Evolutionary conservation across 2,113 vertebrate genomes (phyloP).

Genomic region (Colinus virginianus): DNA sequence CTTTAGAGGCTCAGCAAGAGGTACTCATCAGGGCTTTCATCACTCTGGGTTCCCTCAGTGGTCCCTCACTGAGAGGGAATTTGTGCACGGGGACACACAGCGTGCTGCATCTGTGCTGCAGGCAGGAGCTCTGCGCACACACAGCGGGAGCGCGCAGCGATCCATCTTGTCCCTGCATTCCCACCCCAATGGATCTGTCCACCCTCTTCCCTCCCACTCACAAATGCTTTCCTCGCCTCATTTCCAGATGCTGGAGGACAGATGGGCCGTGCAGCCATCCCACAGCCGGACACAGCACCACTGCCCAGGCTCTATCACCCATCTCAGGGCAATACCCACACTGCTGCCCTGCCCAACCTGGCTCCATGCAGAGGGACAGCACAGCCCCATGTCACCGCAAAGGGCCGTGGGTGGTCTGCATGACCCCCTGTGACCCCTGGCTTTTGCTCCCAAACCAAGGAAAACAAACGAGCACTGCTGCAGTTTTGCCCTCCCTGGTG

Average conservation of each 20-base stretch:
- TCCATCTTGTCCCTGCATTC: background rate
- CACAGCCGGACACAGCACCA: background rate
- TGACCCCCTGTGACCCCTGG: background rate
- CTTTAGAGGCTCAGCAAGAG: background rate
- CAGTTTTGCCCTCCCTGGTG: accelerated
- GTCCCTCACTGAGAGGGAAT: background rate
- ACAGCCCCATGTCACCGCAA: background rate
- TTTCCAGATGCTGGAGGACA: background rate
- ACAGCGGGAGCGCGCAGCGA: background rate
- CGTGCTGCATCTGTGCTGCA: accelerated
- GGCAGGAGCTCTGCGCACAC: background rate
- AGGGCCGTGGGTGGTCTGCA: conserved; percentile 31
- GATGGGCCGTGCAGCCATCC: background rate
- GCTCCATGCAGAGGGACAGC: background rate
- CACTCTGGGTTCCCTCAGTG: background rate
- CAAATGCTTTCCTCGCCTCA: background rate
- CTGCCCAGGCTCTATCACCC: too few species aligned
- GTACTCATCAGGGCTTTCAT: accelerated
- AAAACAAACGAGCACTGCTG: background rate
- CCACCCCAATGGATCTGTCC: background rate
- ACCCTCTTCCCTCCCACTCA: background rate
- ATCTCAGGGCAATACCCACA: background rate
- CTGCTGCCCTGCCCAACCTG: background rate
- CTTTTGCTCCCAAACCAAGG: conserved; percentile 25
- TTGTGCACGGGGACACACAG: accelerated